Evolutionary conservation across 2,113 vertebrate species (phyloP), one percentile per base, ranked within the genome.

Genomic region (Tragelaphus strepsiceros): DNA sequence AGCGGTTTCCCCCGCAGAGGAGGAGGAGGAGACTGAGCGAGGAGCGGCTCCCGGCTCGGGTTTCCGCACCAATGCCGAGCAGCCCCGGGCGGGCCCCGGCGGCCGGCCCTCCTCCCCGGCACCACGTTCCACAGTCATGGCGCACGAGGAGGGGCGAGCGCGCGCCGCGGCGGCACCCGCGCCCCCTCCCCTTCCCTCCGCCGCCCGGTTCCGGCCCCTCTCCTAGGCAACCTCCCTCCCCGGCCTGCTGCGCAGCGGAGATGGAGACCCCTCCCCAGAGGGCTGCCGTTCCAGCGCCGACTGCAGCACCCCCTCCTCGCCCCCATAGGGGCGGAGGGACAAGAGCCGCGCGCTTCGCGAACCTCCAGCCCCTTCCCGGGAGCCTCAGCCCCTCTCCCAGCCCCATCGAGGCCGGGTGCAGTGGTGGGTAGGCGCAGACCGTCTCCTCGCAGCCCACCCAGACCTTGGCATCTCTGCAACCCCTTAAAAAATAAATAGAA

Each of bases 51-150:
- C 11, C 26, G 90, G 96, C 96, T 98, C 97, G 82, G 97, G 96
- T 97, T 98, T 97, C 98, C 91, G 98, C 97, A 97, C 98, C 98
- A 97, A 97, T 95, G 94, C 96, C 22, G 96, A 96, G 95, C 98
- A 22, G 96, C 93, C 90, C 96, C 95, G 97, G 97, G 97, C 97
- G 58, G 98, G 95, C 98, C 91, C 98, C 91, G 96, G 98, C 91
- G 83, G 92, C 97, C 28, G 95, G 59, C 96, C 97, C 96, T 98
- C 98, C 98, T 97, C 97, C 97, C 81, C 96, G 62, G 94, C 98
- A 96, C 97, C 98, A 97, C 97, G 98, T 98, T 98, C 97, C 97
- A 97, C 97, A 98, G 98, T 97, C 98, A 98, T 98, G 98, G 98
- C 98, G 98, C 93, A 88, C 90, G 92, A 88, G 95, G 96, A 90